Conservation (phyloP, 2,797 vertebrate genomes). For the Carcharodon carcharias region DNA sequence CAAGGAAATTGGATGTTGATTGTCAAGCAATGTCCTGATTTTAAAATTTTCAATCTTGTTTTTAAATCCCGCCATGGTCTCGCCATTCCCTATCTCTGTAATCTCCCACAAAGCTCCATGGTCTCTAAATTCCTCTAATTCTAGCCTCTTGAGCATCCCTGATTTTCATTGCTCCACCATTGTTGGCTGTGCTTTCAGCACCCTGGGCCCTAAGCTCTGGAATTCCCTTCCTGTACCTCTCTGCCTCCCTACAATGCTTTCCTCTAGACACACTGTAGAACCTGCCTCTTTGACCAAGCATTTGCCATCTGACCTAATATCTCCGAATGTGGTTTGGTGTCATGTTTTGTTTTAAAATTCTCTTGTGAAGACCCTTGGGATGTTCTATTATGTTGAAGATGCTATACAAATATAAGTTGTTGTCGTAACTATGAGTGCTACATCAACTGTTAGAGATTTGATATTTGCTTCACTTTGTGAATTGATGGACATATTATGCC, state of each 20-base stretch:
- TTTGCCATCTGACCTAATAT: too few species aligned
- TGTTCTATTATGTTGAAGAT: background rate
- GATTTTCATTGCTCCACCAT: too few species aligned
- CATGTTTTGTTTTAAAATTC: too few species aligned
- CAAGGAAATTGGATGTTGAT: background rate
- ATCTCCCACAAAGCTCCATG: background rate
- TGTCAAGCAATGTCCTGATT: background rate
- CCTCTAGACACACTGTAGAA: too few species aligned
- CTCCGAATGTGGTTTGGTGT: too few species aligned
- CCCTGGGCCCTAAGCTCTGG: too few species aligned
- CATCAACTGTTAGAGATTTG: background rate
- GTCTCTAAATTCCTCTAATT: background rate
- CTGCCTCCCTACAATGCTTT: too few species aligned
- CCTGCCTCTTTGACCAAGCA: too few species aligned
- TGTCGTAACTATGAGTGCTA: background rate
- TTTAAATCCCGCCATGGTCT: background rate
- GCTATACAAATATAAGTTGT: background rate
- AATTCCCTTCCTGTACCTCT: too few species aligned
- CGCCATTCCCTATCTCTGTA: background rate
- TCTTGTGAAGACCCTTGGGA: background rate
- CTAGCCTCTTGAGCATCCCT: too few species aligned
- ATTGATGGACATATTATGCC: background rate
- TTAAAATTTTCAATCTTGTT: background rate
- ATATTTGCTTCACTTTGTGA: background rate
- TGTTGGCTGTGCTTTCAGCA: too few species aligned